Evolutionary conservation across 2,113 vertebrate genomes (phyloP).

Genomic region (Sebastes fasciatus): DNA sequence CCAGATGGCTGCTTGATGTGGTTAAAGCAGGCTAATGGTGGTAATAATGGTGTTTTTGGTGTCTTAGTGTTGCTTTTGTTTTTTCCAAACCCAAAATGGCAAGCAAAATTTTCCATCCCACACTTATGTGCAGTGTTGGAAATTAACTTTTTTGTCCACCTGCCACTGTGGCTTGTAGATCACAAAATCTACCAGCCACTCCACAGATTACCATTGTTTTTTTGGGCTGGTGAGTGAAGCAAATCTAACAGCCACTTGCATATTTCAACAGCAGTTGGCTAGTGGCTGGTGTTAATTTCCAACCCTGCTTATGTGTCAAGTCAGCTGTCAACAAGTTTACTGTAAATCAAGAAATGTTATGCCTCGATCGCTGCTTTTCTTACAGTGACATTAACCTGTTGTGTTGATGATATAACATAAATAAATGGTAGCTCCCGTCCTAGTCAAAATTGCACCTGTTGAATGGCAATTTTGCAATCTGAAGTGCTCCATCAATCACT

Average conservation of each 20-base stretch:
- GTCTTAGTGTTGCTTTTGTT: neutral
- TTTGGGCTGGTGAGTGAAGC: no score
- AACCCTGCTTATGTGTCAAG: constrained; percentile 4
- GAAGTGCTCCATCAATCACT: constrained; percentile 30
- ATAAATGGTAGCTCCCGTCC: neutral
- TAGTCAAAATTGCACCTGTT: constrained; percentile 29
- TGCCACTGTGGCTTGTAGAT: no score
- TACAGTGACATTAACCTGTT: constrained; percentile 10
- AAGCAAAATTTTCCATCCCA: neutral
- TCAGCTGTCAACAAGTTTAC: constrained; percentile 39
- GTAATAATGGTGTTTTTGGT: neutral
- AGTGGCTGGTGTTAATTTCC: no score
- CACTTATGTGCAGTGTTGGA: neutral
- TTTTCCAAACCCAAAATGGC: neutral
- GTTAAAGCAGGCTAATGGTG: neutral
- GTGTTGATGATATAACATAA: constrained; percentile 27
- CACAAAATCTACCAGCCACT: no score
- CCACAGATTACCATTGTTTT: no score
- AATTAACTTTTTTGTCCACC: no score
- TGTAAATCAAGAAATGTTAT: constrained; percentile 36
- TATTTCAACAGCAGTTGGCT: no score
- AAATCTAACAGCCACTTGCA: no score
- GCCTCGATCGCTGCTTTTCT: constrained; percentile 7
- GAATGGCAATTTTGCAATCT: constrained; percentile 6
- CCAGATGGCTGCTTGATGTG: constrained; percentile 17